Conservation (phyloP, 2,888 invertebrate genomes). For the Seira sanloemensis region DNA sequence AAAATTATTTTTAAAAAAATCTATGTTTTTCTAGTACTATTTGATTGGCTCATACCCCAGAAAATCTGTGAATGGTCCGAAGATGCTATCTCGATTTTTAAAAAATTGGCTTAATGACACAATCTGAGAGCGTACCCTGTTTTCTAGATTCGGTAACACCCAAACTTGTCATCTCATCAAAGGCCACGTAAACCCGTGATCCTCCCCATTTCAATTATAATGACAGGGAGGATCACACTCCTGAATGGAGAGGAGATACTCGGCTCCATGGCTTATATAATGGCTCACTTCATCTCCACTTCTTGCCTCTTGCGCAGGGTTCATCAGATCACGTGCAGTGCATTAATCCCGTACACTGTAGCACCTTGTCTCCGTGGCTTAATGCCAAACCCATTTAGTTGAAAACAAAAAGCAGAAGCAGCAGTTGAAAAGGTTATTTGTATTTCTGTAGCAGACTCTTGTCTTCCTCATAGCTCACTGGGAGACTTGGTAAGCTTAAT, state of each 20-base stretch:
- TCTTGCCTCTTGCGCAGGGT: too few relatives aligned
- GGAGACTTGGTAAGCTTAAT: constrained; percentile 60
- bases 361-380: not conserved
- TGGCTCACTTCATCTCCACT: not conserved
- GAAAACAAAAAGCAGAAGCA: constrained; percentile 22
- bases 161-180: not conserved
- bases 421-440: constrained; percentile 33
- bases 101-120: too few relatives aligned
- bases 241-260: too few relatives aligned
- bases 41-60: too few relatives aligned
- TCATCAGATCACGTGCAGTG: not conserved
- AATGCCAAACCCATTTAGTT: not conserved
- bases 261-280: too few relatives aligned
- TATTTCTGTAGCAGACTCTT: constrained; percentile 44
- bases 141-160: too few relatives aligned
- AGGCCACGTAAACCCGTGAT: too few relatives aligned
- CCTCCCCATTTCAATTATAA: not conserved
- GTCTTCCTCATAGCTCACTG: constrained; percentile 37
- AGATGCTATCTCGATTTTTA: too few relatives aligned
- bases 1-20: too few relatives aligned
- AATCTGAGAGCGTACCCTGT: too few relatives aligned
- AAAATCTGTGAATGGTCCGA: too few relatives aligned
- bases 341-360: not conserved
- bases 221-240: not conserved
- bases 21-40: too few relatives aligned